Evolutionary conservation across 2,113 vertebrate genomes (phyloP), one percentile per base, ranked within the genome.

Genomic region (Chunga burmeisteri): DNA sequence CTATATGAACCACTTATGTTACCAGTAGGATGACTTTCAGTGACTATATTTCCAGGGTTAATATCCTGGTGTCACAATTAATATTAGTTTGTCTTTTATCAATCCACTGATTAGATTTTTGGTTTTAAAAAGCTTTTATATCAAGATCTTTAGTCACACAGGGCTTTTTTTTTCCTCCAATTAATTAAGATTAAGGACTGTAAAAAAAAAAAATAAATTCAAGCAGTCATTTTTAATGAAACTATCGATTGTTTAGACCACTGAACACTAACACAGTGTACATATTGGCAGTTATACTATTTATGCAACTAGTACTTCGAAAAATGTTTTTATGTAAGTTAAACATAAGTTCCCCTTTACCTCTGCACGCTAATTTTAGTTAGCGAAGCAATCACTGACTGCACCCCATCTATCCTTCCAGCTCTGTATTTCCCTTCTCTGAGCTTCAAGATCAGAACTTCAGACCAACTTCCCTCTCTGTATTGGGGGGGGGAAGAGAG

Each of bases 61-160:
- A 68, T 44, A 90, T 46, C 36, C 11, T 34, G 42, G 40, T 49
- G 25, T 58, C 75, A 79, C n/a, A 56, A 91, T 27, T 55, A 77
- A 55, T 74, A 36, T 25, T 81, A 86, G 26, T 78, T 83, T 66
- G 46, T 71, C 44, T 87, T 94, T 93, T 73, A 91, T 47, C 46
- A 78, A 85, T 46, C 13, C 19, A 56, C 34, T 90, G 52, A 81
- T 68, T 59, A 52, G 8, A 68, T 85, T n/a, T 49, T 40, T 72
- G 25, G 18, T 90, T 91, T 79, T 61, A 38, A 86, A 94, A 81
- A 87, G 65, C 23, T 73, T 56, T 74, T 78, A 38, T 50, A 58
- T 52, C 44, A 93, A 84, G 63, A 93, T 61, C 14, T 88, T 79
- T 6, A 90, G 62, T 47, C 10, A 34, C 5, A 3, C 3, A 52